phyloP scores from a whole-genome alignment of 2,888 invertebrate species.

The Flabesymbios commensalis region DNA sequence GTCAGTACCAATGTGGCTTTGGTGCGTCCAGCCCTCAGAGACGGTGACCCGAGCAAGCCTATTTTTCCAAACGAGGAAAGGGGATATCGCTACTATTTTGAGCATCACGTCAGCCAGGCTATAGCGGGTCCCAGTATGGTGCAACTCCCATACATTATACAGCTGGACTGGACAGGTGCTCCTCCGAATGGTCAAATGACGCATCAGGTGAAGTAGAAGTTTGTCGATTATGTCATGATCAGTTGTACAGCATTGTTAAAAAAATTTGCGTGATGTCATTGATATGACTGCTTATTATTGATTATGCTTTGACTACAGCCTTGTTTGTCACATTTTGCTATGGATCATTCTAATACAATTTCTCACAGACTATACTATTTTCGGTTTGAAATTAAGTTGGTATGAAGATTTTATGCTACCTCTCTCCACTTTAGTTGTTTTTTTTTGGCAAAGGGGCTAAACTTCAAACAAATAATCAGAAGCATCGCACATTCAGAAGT shows the following conservation, averaged over 20 bases:
- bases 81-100: slow-evolving; percentile 49
- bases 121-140: slow-evolving; percentile 7
- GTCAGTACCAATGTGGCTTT: background rate
- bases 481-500: no score
- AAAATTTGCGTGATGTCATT: no score
- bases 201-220: slow-evolving; percentile 15
- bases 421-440: no score
- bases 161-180: slow-evolving; percentile 45
- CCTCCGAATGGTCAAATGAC: slow-evolving; percentile 8
- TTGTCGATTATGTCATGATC: no score
- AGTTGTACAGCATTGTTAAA: no score
- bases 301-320: no score
- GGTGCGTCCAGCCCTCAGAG: background rate
- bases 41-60: slow-evolving; percentile 7
- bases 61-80: slow-evolving; percentile 45
- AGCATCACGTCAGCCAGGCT: slow-evolving; percentile 31
- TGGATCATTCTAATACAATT: no score
- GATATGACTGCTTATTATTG: no score
- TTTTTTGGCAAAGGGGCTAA: no score
- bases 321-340: no score
- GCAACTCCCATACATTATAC: slow-evolving; percentile 34
- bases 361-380: background rate
- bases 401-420: no score
- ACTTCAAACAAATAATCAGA: no score
- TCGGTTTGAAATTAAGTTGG: background rate